A percentile compares a stretch with the other conserved stretches of the same genome.
Conservation (phyloP, 2,113 vertebrate genomes). For the Mirounga angustirostris region DNA sequence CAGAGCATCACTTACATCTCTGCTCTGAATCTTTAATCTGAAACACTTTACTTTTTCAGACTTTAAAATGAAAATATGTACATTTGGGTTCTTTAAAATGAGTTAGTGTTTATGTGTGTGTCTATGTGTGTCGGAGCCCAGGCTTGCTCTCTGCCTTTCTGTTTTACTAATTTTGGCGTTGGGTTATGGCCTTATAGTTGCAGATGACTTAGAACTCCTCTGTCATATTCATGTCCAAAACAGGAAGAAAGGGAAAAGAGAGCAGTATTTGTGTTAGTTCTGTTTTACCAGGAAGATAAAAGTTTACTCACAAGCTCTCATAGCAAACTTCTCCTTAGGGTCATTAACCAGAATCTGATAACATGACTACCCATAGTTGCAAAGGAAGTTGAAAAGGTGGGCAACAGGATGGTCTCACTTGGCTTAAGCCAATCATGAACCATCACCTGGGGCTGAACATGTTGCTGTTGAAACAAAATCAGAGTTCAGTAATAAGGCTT, state of each 20-base stretch:
- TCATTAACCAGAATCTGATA: not conserved
- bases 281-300: constrained; percentile 24
- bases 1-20: not conserved
- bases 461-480: not conserved
- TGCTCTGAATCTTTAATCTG: not conserved
- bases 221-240: not conserved
- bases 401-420: not conserved
- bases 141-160: constrained; percentile 23
- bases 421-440: not conserved
- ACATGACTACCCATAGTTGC: not conserved
- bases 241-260: not conserved
- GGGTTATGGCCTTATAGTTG: not conserved
- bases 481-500: not conserved
- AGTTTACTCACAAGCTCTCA: not conserved
- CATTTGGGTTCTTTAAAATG: constrained; percentile 43
- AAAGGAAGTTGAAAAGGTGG: not conserved
- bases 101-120: not conserved
- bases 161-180: constrained; percentile 16
- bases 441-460: not conserved
- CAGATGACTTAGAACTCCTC: not conserved
- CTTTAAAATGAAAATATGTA: not conserved
- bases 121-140: not conserved
- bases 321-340: not conserved
- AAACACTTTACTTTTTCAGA: constrained; percentile 21
- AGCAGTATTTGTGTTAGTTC: not conserved